Conservation (phyloP, 2,797 vertebrate genomes). For the Molossus molossus region DNA sequence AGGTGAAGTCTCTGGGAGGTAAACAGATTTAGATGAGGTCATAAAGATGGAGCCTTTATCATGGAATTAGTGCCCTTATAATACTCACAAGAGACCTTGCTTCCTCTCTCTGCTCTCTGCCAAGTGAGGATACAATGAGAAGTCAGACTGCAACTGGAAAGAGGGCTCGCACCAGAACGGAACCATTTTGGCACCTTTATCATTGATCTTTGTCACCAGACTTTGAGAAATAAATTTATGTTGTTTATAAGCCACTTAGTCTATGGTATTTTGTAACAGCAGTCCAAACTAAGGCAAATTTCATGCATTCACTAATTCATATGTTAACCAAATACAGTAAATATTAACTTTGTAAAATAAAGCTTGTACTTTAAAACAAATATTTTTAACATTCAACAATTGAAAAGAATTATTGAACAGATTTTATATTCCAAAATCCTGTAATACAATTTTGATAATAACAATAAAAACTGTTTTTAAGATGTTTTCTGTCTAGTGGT, state of each 20-base stretch:
- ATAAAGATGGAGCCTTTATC: background rate
- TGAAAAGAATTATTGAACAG: background rate
- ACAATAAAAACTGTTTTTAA: background rate
- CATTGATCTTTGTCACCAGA: background rate
- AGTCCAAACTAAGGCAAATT: background rate
- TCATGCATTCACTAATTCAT: background rate
- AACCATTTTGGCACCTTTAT: background rate
- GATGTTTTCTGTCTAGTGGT: background rate
- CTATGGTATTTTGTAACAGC: background rate
- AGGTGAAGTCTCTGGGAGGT: background rate
- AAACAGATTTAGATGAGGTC: background rate
- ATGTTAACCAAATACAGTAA: background rate
- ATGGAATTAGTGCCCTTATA: background rate
- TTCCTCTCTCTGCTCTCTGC: background rate
- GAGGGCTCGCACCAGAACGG: background rate
- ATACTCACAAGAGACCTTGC: background rate
- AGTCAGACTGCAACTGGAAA: background rate
- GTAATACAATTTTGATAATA: background rate
- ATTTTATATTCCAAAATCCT: background rate
- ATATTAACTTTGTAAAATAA: background rate
- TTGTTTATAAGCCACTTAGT: background rate
- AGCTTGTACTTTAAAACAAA: background rate
- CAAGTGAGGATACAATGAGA: background rate
- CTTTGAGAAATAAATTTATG: background rate
- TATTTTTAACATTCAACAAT: background rate